Evolutionary conservation across 1,140 invertebrate genomes (phyloP), one percentile per base, ranked within the genome.

Genomic region (Brachionus rotundiformis): DNA sequence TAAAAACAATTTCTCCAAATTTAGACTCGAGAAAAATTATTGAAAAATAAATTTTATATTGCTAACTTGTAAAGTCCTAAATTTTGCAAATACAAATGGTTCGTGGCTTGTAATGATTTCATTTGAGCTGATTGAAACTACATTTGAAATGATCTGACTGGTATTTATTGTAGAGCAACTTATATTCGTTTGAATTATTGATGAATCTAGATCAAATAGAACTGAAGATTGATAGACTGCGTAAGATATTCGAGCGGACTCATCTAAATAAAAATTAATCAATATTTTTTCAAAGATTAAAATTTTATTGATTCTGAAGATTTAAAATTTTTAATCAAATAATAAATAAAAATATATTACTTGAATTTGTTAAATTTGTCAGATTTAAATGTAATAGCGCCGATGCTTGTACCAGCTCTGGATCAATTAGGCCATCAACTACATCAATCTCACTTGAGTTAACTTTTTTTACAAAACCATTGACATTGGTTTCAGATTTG

Each of bases 161-260:
- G 29, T 11, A 59, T 54, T 59, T 11, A 79, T 59, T 27, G 5
- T 59, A 19, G 47, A 54, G 41, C 47, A 79, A 59, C 59, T 79
- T 4, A 29, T 10, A 36, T n/a, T 39, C 4, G 11, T 19, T 63
- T 59, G 59, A 39, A 59, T 59, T n/a, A 79, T 11, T 13, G 47
- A 63, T 25, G 76, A 79, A 7, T 63, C 31, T n/a, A 79, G n/a
- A 59, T 79, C 76, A 54, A 79, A 79, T 27, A 79, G 36, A 59
- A 79, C 19, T n/a, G 47, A 63, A 19, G 33, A 39, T n/a, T 79
- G 27, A 27, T 73, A 73, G 13, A 73, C 39, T 23, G 36, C 68
- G 11, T 41, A 73, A 11, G 68, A 73, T n/a, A 73, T 41, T 11
- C 68, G 16, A 25, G 39, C 25, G 27, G 76, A 54, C 31, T 19